phyloP scores from a whole-genome alignment of 2,113 vertebrate genomes.

The Brachypteracias leptosomus region DNA sequence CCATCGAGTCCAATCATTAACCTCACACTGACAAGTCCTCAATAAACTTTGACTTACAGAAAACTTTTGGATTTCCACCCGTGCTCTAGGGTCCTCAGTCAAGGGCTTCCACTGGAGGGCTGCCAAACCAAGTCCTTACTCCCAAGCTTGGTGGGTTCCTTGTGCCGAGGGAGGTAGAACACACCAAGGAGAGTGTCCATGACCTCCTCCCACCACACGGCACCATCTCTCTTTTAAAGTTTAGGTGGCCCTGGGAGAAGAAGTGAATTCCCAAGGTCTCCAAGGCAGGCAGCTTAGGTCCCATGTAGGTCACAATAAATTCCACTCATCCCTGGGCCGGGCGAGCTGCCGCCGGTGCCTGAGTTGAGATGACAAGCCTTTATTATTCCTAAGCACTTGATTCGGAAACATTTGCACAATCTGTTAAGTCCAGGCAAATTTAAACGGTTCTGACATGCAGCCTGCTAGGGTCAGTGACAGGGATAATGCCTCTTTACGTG shows the following conservation, averaged over 20 bases:
- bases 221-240: neutral
- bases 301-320: conserved; percentile 59
- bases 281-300: conserved; percentile 49
- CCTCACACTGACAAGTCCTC: too few relatives aligned
- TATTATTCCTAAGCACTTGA: conserved; percentile 66
- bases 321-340: conserved; percentile 39
- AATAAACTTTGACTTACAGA: too few relatives aligned
- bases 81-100: neutral
- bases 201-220: neutral
- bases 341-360: neutral
- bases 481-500: conserved; percentile 76
- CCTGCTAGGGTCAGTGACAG: conserved; percentile 72
- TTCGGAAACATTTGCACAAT: conserved; percentile 70
- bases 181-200: neutral
- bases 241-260: neutral
- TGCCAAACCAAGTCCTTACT: neutral
- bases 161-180: neutral
- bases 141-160: neutral
- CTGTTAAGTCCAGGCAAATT: conserved; percentile 71
- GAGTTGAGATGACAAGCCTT: conserved; percentile 60
- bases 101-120: too few relatives aligned
- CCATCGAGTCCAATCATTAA: too few relatives aligned
- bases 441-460: conserved; percentile 76
- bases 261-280: conserved; percentile 32
- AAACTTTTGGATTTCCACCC: too few relatives aligned